Base-by-base conservation (phyloP, 92 coral and sea anemone species). In the Porites lobata region DNA sequence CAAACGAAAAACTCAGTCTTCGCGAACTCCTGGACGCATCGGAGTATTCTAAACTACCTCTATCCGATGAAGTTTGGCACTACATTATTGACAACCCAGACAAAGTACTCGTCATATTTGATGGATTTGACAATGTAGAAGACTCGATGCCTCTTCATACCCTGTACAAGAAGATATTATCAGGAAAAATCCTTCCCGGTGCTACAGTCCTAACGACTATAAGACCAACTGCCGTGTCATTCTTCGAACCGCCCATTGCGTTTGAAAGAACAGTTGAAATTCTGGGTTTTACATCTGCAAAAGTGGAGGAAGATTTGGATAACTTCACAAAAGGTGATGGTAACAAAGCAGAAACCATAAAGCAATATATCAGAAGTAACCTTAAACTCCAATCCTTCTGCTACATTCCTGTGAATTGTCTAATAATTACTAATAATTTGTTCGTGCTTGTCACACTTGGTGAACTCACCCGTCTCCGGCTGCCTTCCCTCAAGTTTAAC, bases 371-470 rank as follows among this genome's bases (percentile, higher is more conserved):
- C 75, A 80, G n/a, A 13, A 43, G 54, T 6, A 65, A 80, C 64
- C 65, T 50, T 12, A 80, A 65, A 24, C 6, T 80, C 3, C 53
- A 50, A 22, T 85, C 90, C 7, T 53, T 90, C 17, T 90, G 93
- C 66, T 90, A 90, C 47, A 50, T 90, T 65, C 93, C 93, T 12
- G 84, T 90, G 11, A 79, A 79, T 14, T 77, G 93, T 50, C 68
- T n/a, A n/a, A n/a, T n/a, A n/a, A n/a, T n/a, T n/a, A n/a, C n/a
- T 86, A 11, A 79, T 90, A 9, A 84, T 86, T 22, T 90, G 91
- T 21, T 73, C 65, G 3, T 78, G 69, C n/a, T 52, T 90, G 20
- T 14, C 14, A 10, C 64, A 79, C 13, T 12, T 50, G 8, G 8
- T 79, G 2, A 62, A 4, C 53, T 59, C 65, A 32, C 47, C 18